These are phyloP conservation scores for Nineta flava DNA, from an alignment of 2,888 invertebrate genomes.

Conservation along the genomic window DNA sequence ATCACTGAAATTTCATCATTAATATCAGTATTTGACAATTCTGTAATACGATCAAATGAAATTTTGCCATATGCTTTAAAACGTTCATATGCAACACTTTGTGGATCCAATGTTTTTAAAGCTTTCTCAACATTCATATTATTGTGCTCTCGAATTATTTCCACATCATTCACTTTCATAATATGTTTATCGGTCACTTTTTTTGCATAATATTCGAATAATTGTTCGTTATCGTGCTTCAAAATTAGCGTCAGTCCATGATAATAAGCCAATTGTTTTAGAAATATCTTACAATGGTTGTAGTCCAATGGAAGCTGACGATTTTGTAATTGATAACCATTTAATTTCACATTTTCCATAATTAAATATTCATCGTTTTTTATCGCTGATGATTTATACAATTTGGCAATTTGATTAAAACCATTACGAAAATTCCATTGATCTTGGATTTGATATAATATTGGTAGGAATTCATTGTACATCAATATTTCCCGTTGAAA, in stretches of 20 bases:
- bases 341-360: conserved; percentile 8
- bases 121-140: neutral
- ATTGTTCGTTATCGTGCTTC: neutral
- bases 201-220: neutral
- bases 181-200: neutral
- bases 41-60: neutral
- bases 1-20: conserved; percentile 16
- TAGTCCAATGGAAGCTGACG: conserved; percentile 2
- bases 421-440: neutral
- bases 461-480: conserved; percentile 3
- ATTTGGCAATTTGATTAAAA: neutral
- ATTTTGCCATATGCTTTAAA: neutral
- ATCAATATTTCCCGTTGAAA: conserved; percentile 4
- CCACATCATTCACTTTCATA: neutral
- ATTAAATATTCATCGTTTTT: conserved; percentile 14
- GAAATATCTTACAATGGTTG: neutral
- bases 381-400: neutral
- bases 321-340: conserved; percentile 1
- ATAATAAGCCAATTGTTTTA: conserved; percentile 3
- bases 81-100: neutral
- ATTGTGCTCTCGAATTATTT: neutral
- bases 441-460: conserved; percentile 4
- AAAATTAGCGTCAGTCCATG: conserved; percentile 1
- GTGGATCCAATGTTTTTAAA: neutral
- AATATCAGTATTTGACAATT: neutral